phyloP scores from a whole-genome alignment of 2,888 invertebrate genomes.

The Tanytarsus gracilentus region DNA sequence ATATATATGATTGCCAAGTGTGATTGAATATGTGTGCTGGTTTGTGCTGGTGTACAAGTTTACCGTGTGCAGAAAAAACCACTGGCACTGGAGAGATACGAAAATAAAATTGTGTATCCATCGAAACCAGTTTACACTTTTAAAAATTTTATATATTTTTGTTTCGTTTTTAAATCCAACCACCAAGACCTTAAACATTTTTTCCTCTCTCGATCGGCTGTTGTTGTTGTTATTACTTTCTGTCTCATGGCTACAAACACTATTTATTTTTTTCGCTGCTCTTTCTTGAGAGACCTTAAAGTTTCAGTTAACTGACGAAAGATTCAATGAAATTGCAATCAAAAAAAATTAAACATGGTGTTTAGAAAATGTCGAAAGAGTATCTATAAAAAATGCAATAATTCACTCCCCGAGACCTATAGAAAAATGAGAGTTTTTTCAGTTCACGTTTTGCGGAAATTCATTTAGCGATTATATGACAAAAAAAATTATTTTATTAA shows the following conservation, averaged over 20 bases:
- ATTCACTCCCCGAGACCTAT: no score
- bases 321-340: constrained; percentile 1
- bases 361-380: neutral
- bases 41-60: constrained; percentile 11
- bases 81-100: constrained; percentile 11
- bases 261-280: neutral
- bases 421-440: neutral
- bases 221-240: neutral
- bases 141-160: constrained; percentile 3
- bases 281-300: constrained; percentile 1
- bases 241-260: neutral
- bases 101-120: constrained; percentile 3
- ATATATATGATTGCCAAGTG: neutral
- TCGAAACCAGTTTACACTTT: constrained; percentile 24
- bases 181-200: constrained; percentile 20
- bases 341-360: neutral
- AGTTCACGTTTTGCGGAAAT: constrained; percentile 7
- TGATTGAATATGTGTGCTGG: neutral
- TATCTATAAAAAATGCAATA: no score
- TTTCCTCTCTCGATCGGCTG: neutral
- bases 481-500: neutral
- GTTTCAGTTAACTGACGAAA: neutral
- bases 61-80: constrained; percentile 24
- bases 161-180: constrained; percentile 7
- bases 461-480: neutral